These are phyloP conservation scores for Hermetia illucens DNA, from an alignment of 1,140 invertebrate genomes.

Conservation along the genomic window DNA sequence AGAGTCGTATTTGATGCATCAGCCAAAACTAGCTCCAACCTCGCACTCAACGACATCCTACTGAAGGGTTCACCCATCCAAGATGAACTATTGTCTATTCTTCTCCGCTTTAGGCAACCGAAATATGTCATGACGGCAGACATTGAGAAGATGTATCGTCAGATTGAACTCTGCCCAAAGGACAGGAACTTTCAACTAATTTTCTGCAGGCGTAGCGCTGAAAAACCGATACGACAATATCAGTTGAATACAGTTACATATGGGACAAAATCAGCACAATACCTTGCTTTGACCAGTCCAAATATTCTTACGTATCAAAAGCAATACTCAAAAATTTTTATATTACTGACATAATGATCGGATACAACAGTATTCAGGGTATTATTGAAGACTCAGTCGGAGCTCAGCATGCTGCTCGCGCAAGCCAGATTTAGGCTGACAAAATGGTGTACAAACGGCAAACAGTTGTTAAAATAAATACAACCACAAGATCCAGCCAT, in stretches of 20 bases:
- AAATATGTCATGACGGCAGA: slow-evolving; percentile 11
- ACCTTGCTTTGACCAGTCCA: slow-evolving; percentile 16
- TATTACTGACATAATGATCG: slow-evolving; percentile 30
- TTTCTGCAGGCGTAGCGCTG: not conserved
- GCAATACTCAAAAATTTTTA: slow-evolving; percentile 25
- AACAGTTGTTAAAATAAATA: no score
- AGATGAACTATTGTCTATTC: slow-evolving; percentile 23
- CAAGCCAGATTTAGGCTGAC: no score
- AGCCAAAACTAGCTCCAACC: no score
- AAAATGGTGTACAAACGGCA: no score
- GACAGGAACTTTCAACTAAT: slow-evolving; percentile 4
- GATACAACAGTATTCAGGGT: no score
- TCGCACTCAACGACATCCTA: slow-evolving; percentile 19
- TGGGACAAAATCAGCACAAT: slow-evolving; percentile 15
- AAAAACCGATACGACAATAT: slow-evolving; percentile 4
- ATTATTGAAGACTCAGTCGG: no score
- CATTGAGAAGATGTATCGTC: slow-evolving; percentile 6
- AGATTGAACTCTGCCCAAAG: not conserved
- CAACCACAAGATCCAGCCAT: no score
- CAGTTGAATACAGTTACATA: slow-evolving; percentile 16
- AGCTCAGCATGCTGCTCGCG: no score
- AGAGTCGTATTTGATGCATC: no score
- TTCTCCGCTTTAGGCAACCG: slow-evolving; percentile 20
- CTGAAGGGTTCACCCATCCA: slow-evolving; percentile 22
- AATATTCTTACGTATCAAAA: slow-evolving; percentile 15